Conservation (phyloP, 2,113 vertebrate genomes). For the Erythrolamprus reginae region DNA sequence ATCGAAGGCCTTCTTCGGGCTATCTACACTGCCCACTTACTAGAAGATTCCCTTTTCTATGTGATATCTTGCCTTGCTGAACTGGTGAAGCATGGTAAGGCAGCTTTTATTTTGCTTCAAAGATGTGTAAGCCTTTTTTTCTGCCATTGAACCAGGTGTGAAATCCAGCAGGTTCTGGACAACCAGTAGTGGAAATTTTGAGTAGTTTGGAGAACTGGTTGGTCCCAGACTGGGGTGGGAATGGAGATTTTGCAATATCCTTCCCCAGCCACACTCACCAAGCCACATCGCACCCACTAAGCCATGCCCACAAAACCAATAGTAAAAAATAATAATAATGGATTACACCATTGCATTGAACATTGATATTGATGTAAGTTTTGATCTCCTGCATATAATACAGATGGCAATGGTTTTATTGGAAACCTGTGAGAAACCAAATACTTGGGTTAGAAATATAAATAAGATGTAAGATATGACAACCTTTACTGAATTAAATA, state of each 20-base stretch:
- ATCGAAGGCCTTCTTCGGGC: conserved; percentile 54
- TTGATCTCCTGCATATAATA: neutral
- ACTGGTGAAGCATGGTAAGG: conserved; percentile 62
- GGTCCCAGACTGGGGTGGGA: no score
- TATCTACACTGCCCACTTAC: conserved; percentile 19
- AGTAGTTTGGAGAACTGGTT: no score
- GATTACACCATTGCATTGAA: neutral
- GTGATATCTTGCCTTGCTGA: conserved; percentile 62
- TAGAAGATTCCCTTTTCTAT: conserved; percentile 54
- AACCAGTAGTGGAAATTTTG: no score
- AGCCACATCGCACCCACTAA: no score
- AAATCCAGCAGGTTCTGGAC: no score
- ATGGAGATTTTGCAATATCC: no score
- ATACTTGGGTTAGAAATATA: neutral
- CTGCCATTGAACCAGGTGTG: neutral
- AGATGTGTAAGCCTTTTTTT: neutral
- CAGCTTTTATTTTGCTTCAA: neutral
- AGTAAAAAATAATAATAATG: no score
- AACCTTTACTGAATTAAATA: no score
- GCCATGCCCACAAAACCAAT: no score
- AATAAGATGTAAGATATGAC: neutral
- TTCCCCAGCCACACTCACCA: no score
- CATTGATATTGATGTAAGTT: neutral
- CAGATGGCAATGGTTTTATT: neutral
- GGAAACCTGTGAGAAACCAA: neutral